These are phyloP conservation scores for Telmatherina bonti DNA, from an alignment of 2,797 vertebrate species.

Conservation along the genomic window DNA sequence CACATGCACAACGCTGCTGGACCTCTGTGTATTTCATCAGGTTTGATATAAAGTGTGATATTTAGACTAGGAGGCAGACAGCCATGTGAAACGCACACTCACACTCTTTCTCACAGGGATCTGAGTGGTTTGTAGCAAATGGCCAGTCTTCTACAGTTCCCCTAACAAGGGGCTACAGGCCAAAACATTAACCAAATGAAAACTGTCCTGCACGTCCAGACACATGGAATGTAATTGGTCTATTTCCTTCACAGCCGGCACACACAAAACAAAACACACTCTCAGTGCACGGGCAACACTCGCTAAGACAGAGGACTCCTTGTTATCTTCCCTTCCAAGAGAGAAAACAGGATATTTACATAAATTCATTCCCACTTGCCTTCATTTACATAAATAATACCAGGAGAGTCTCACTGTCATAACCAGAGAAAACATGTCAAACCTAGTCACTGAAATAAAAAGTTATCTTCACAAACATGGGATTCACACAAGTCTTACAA, in stretches of 20 bases:
- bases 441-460: constrained; percentile 30
- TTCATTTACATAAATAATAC: constrained; percentile 51
- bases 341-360: constrained; percentile 44
- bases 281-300: constrained; percentile 15
- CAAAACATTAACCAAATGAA: constrained; percentile 36
- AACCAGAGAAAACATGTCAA: constrained; percentile 12
- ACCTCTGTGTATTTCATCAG: constrained; percentile 23
- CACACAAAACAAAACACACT: constrained; percentile 7
- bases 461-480: constrained; percentile 54
- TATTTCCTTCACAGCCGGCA: constrained; percentile 33
- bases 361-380: constrained; percentile 38
- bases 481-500: constrained; percentile 59
- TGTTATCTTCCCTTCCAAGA: constrained; percentile 26
- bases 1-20: constrained; percentile 2
- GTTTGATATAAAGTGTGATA: constrained; percentile 21
- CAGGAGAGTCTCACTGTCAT: constrained; percentile 21
- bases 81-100: neutral
- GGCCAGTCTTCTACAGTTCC: constrained; percentile 12
- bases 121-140: constrained; percentile 36
- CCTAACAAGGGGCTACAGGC: constrained; percentile 14
- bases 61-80: constrained; percentile 8
- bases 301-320: constrained; percentile 7
- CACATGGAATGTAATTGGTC: constrained; percentile 34
- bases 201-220: constrained; percentile 31
- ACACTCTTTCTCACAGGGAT: neutral